Evolutionary conservation across 2,797 vertebrate species (phyloP).

Genomic region (Myripristis murdjan): DNA sequence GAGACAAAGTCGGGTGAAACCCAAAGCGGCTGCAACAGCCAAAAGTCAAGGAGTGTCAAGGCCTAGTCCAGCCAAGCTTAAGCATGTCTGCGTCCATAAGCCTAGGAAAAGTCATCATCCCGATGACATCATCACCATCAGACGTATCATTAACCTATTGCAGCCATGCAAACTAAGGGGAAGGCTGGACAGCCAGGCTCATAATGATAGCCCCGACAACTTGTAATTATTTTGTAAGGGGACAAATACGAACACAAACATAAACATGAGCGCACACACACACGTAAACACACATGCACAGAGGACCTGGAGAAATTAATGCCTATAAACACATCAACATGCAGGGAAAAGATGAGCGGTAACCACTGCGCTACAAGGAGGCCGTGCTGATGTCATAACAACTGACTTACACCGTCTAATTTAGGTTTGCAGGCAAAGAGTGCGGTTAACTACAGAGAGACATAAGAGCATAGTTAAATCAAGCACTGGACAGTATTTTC

Average conservation of each 20-base stretch:
- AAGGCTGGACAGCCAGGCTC: conserved; percentile 73
- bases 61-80: conserved; percentile 23
- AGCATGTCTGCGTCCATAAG: conserved; percentile 51
- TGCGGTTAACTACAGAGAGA: conserved; percentile 46
- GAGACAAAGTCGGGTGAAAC: neutral
- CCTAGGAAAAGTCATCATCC: conserved; percentile 72
- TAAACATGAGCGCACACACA: conserved; percentile 35
- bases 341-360: conserved; percentile 27
- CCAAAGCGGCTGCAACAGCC: conserved; percentile 9
- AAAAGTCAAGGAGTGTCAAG: neutral
- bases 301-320: conserved; percentile 23
- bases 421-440: conserved; percentile 44
- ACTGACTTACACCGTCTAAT: conserved; percentile 54
- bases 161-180: conserved; percentile 74
- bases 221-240: conserved; percentile 80
- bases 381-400: conserved; percentile 63
- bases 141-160: conserved; percentile 86
- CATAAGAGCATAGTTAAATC: conserved; percentile 53
- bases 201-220: conserved; percentile 83
- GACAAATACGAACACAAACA: conserved; percentile 63
- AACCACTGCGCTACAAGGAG: conserved; percentile 56
- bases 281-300: conserved; percentile 19
- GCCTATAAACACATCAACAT: conserved; percentile 35
- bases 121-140: conserved; percentile 82
- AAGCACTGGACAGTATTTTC: conserved; percentile 31